Evolutionary conservation across 2,797 vertebrate species (phyloP).

Genomic region (Falco berigora): DNA sequence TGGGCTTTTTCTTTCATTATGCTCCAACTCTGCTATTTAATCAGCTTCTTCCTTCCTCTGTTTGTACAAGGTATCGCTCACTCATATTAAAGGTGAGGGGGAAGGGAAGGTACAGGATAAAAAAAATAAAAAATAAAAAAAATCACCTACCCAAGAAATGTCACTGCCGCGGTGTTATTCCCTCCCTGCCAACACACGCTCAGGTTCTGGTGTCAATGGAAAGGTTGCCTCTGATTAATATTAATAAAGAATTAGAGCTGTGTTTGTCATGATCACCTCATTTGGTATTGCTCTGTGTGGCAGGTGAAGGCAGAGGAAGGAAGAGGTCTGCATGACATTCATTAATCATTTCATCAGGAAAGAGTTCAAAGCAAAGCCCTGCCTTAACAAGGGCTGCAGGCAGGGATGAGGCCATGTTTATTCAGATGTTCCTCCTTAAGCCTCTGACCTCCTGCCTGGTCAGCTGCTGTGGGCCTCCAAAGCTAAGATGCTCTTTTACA

Average conservation of each 20-base stretch:
- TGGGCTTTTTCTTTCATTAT: conserved; percentile 78
- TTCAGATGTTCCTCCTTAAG: neutral
- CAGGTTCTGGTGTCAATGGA: conserved; percentile 48
- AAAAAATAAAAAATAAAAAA: neutral
- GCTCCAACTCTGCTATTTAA: conserved; percentile 77
- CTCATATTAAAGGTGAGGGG: conserved; percentile 60
- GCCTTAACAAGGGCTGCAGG: conserved; percentile 13
- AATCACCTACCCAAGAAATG: conserved; percentile 64
- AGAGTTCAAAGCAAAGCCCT: conserved; percentile 52
- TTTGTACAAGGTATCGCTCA: conserved; percentile 70
- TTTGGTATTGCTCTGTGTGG: conserved; percentile 60
- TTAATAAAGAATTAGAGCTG: conserved; percentile 74
- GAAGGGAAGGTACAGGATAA: neutral
- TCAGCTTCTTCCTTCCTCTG: conserved; percentile 70
- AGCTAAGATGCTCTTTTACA: neutral
- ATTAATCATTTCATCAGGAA: conserved; percentile 63
- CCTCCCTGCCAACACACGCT: conserved; percentile 53
- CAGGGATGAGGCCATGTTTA: neutral
- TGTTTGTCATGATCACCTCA: conserved; percentile 62
- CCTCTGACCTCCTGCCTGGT: neutral
- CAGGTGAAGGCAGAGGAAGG: conserved; percentile 42
- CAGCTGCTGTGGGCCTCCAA: neutral
- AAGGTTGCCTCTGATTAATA: conserved; percentile 75
- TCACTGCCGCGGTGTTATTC: conserved; percentile 55
- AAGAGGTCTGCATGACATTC: conserved; percentile 43